Conservation (phyloP, 2,797 vertebrate species). For the Falco cherrug region DNA sequence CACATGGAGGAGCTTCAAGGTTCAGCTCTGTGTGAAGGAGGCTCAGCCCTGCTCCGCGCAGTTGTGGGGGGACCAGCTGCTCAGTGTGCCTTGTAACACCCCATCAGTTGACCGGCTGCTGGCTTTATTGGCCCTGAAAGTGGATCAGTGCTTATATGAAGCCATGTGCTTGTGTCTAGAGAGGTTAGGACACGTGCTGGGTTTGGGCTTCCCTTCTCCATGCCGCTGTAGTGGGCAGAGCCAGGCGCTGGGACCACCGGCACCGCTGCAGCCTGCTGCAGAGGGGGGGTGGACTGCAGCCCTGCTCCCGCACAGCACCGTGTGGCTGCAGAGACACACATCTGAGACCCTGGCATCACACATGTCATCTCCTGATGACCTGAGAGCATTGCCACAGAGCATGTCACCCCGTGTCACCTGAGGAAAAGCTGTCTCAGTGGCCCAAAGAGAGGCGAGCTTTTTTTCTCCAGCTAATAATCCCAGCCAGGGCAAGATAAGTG, state of each 20-base stretch:
- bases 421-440: neutral
- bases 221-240: accelerated
- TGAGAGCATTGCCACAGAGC: accelerated
- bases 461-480: neutral
- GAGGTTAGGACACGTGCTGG: neutral
- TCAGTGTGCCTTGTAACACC: neutral
- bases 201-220: accelerated
- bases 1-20: neutral
- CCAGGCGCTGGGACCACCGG: neutral
- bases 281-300: neutral
- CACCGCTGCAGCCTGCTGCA: neutral
- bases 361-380: neutral
- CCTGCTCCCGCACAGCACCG: neutral
- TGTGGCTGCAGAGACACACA: neutral
- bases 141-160: neutral
- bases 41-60: accelerated
- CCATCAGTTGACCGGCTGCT: neutral
- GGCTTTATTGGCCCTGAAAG: neutral
- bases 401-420: neutral
- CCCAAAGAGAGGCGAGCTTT: neutral
- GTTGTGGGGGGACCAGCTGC: accelerated
- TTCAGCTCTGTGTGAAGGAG: accelerated
- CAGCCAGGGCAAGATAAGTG: slow-evolving; percentile 3
- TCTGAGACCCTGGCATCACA: accelerated
- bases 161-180: neutral